A percentile compares a stretch with the other conserved stretches of the same genome.
These are phyloP conservation scores for Tychaedon coryphoeus DNA, from an alignment of 2,113 vertebrate species.

Conservation along the genomic window DNA sequence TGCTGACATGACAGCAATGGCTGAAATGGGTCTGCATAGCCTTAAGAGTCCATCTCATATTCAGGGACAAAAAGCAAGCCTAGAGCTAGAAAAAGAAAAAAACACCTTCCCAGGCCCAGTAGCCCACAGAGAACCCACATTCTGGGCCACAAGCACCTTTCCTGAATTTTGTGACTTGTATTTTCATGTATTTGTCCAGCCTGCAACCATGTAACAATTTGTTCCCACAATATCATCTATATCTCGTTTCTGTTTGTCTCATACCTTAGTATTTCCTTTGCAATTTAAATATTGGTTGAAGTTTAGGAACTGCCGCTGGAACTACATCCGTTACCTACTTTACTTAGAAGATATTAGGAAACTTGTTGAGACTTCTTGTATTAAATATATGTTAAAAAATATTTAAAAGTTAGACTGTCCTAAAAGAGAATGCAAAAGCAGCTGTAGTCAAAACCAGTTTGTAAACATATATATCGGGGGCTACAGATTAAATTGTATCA, in stretches of 20 bases:
- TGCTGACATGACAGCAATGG: fast-evolving
- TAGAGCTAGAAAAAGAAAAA: not conserved
- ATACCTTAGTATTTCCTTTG: not conserved
- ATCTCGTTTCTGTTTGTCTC: not conserved
- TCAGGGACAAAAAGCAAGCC: not conserved
- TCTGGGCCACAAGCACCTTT: not conserved
- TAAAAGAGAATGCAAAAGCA: not conserved
- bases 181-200: not conserved
- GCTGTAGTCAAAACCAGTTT: not conserved
- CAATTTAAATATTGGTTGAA: not conserved
- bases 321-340: not conserved
- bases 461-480: not conserved
- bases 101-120: not conserved
- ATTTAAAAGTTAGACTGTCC: not conserved
- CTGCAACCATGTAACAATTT: not conserved
- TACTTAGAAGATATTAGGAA: not conserved
- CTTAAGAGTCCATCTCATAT: fast-evolving
- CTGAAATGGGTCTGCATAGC: not conserved
- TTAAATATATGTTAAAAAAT: not conserved
- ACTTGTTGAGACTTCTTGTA: not conserved
- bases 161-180: not conserved
- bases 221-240: not conserved
- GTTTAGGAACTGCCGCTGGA: not conserved
- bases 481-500: not conserved
- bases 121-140: not conserved